Base-by-base conservation (phyloP, 2,888 invertebrate genomes). In the Gibbula magus region DNA sequence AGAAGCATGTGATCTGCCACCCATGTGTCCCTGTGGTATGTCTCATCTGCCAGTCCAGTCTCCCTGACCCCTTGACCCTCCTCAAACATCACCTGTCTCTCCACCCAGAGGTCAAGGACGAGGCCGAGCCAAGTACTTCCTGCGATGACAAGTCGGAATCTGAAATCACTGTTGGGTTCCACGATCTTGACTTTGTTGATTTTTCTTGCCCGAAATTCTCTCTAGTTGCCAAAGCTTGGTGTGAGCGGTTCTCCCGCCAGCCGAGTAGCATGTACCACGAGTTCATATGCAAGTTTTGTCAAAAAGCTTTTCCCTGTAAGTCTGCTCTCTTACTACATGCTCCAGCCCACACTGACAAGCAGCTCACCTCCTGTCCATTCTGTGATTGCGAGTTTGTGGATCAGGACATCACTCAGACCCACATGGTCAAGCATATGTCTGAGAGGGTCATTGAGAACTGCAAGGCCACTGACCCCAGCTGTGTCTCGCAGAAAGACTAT, bases 201-300 rank as follows among this genome's bases (percentile, higher is more conserved):
- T 97, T 96, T 90, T 95, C 96, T 0, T 95, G 95, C 81, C 95
- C 95, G 86, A 97, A 97, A 91, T 96, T 96, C 90, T 95, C 96
- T 0, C 94, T 96, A 78, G 96, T 97, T 84, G 96, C 96, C 0
- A 95, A 96, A 84, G 95, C 95, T 29, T 94, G 95, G 83, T 96
- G 96, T 91, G 96, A 96, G 89, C 94, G 94, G 85, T 95, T 95
- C 81, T 80, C 86, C 3, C 87, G 91, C 52, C 83, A 86, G 78
- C 85, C 91, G 4, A 91, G 89, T 81, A 87, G 87, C 83, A 85
- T 84, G 67, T 91, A 88, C 84, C 91, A 92, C 70, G 84, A 89
- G 67, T 93, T 92, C 83, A 85, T 88, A 54, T 93, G 93, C 84
- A 83, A 83, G 45, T 82, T 88, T 73, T 93, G 93, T 80, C 85